A percentile compares a stretch with the other conserved stretches of the same genome.
These are phyloP conservation scores for Rhodophaea formosa DNA, from an alignment of 2,888 invertebrate genomes.

Conservation along the genomic window DNA sequence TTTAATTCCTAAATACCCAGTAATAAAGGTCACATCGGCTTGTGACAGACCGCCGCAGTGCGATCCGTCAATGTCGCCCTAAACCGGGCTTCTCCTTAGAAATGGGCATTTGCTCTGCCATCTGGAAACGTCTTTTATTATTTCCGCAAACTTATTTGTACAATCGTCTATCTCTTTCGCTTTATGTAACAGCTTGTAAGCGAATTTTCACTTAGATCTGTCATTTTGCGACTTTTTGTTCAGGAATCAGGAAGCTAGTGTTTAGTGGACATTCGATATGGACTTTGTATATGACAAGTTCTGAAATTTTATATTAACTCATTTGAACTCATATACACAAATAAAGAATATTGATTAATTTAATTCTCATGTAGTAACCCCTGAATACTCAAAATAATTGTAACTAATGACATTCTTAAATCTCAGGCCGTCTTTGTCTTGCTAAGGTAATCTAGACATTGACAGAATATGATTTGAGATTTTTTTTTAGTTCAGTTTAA, in stretches of 20 bases:
- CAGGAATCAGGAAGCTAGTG: not conserved
- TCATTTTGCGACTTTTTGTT: not conserved
- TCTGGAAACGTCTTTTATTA: slow-evolving; percentile 21
- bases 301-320: no score
- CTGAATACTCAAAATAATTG: no score
- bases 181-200: slow-evolving; percentile 8
- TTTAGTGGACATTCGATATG: no score
- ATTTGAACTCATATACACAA: no score
- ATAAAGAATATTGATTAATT: no score
- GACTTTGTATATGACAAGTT: no score
- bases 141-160: slow-evolving; percentile 18
- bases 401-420: no score
- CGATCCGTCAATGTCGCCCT: slow-evolving; percentile 33
- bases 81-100: slow-evolving; percentile 21
- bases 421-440: no score
- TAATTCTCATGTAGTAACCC: no score
- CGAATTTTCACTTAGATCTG: not conserved
- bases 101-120: slow-evolving; percentile 22
- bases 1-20: not conserved
- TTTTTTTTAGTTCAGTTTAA: no score
- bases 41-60: slow-evolving; percentile 1
- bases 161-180: slow-evolving; percentile 4
- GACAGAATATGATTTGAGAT: no score
- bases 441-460: no score
- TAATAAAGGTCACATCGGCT: slow-evolving; percentile 11